phyloP scores from a whole-genome alignment of 2,797 vertebrate species.

The Sorex maritimensis region DNA sequence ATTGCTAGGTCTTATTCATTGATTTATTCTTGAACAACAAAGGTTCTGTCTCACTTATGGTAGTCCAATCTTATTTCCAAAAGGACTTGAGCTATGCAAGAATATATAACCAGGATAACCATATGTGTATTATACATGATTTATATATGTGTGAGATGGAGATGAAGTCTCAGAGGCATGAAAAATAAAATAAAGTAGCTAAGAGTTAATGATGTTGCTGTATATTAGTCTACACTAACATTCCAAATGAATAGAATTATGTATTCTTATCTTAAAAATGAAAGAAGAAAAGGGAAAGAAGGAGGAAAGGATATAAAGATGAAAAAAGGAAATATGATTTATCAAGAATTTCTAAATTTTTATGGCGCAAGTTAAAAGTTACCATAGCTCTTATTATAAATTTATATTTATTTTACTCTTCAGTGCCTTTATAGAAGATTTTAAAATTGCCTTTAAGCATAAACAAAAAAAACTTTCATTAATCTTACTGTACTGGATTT shows the following conservation, averaged over 20 bases:
- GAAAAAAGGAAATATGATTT: neutral
- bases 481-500: too few species aligned
- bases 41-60: neutral
- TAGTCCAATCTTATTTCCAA: neutral
- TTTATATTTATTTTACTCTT: too few species aligned
- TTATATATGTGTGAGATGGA: neutral
- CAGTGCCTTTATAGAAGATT: neutral
- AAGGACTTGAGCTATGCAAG: neutral
- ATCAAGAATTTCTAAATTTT: conserved; percentile 2
- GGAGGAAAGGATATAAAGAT: neutral
- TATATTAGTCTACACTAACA: too few species aligned
- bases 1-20: neutral
- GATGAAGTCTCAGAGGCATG: rapidly evolving
- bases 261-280: neutral
- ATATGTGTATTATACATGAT: rapidly evolving
- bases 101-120: too few species aligned
- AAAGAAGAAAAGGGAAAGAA: too few species aligned
- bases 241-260: neutral
- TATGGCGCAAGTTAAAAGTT: neutral
- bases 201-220: too few species aligned
- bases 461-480: neutral
- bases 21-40: neutral
- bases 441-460: neutral
- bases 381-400: conserved; percentile 13
- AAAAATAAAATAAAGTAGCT: neutral